phyloP scores from a whole-genome alignment of 2,888 invertebrate species.

The Andrena chrysosceles region DNA sequence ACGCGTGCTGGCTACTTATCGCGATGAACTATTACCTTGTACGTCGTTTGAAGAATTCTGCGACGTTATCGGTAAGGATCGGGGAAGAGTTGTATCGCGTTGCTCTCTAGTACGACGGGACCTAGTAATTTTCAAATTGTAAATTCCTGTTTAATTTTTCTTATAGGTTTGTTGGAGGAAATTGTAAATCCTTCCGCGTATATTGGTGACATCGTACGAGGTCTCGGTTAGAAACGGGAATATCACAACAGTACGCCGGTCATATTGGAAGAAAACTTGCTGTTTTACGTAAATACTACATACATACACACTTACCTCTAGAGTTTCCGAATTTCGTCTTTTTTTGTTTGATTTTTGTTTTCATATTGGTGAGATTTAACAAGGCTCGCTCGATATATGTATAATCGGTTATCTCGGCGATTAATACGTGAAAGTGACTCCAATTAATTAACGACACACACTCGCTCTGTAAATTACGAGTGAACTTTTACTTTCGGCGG shows the following conservation, averaged over 20 bases:
- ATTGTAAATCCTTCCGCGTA: constrained; percentile 89
- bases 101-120: no score
- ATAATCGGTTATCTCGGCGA: neutral
- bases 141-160: constrained; percentile 3
- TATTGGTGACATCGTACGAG: constrained; percentile 86
- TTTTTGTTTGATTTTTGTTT: constrained; percentile 3
- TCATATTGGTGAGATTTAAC: neutral
- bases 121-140: neutral
- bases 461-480: constrained; percentile 44
- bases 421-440: constrained; percentile 8
- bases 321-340: neutral
- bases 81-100: no score
- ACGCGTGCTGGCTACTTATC: constrained; percentile 91
- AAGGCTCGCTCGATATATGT: neutral
- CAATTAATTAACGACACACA: constrained; percentile 20
- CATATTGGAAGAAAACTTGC: neutral
- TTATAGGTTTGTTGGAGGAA: constrained; percentile 88
- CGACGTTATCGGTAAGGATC: constrained; percentile 92
- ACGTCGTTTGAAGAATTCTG: constrained; percentile 96
- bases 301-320: neutral
- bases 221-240: constrained; percentile 76
- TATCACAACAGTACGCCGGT: neutral
- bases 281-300: constrained; percentile 22
- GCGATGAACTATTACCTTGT: constrained; percentile 96
- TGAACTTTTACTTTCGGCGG: constrained; percentile 21